These are phyloP conservation scores for Blastomussa wellsi DNA, from an alignment of 92 coral and sea anemone species.

Conservation along the genomic window DNA sequence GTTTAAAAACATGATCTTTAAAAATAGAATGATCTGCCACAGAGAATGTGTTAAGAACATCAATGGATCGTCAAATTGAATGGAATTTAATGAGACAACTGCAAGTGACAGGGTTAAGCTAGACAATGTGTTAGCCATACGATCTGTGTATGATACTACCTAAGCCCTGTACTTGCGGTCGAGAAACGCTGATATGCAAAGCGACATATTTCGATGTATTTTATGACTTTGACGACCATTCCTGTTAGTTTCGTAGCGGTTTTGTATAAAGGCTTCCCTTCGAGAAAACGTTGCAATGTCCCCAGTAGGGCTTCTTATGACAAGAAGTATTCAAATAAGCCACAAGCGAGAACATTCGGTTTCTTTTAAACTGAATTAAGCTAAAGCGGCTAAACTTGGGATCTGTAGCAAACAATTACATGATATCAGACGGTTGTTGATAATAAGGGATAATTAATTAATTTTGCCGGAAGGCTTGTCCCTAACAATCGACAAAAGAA, in stretches of 20 bases:
- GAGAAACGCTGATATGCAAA: background rate
- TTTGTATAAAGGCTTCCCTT: background rate
- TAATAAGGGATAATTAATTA: slow-evolving; percentile 1
- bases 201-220: background rate
- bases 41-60: background rate
- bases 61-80: background rate
- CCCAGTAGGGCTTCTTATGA: background rate
- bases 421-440: background rate
- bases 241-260: background rate
- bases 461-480: slow-evolving; percentile 22
- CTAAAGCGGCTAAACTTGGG: background rate
- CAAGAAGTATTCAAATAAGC: background rate
- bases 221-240: too few species aligned
- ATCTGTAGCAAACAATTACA: background rate
- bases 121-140: background rate
- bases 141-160: background rate
- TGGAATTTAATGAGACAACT: slow-evolving; percentile 15
- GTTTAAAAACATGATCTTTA: background rate
- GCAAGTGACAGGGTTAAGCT: background rate
- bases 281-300: background rate
- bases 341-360: background rate
- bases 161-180: background rate
- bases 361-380: background rate
- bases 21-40: background rate
- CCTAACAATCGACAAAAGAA: background rate